These are phyloP conservation scores for Styela clava DNA, from an alignment of 23 tunicate species.

Conservation along the genomic window DNA sequence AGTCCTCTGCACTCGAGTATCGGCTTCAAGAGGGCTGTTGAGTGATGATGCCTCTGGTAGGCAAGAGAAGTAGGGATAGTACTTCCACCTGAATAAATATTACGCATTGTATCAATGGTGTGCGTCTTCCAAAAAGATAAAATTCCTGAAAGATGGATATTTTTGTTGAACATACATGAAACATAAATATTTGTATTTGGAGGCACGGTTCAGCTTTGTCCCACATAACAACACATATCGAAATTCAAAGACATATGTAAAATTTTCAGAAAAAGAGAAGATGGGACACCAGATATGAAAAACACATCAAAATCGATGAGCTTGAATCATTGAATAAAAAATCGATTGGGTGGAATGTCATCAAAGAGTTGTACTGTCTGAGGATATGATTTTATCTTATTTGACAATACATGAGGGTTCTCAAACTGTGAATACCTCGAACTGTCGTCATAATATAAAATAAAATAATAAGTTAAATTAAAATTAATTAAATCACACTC, in stretches of 20 bases:
- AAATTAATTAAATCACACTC: too few relatives aligned
- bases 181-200: neutral
- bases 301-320: neutral
- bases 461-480: too few relatives aligned
- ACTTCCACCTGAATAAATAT: constrained; percentile 23
- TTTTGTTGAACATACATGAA: neutral
- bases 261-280: neutral
- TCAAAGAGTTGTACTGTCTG: too few relatives aligned
- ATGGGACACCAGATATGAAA: neutral
- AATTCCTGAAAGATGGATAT: too few relatives aligned
- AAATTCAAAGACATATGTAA: too few relatives aligned
- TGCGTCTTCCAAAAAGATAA: too few relatives aligned
- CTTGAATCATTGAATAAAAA: neutral
- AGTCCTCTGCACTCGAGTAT: constrained; percentile 8
- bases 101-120: constrained; percentile 27
- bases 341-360: too few relatives aligned
- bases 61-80: neutral
- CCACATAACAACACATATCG: neutral
- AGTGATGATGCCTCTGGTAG: constrained; percentile 29
- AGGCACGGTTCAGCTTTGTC: neutral
- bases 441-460: too few relatives aligned
- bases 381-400: too few relatives aligned
- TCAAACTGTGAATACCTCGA: too few relatives aligned
- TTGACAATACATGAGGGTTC: too few relatives aligned
- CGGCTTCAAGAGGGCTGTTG: constrained; percentile 18